Percentiles rank a stretch among this genome's conserved stretches.
Conservation (phyloP, 92 coral and sea anemone genomes). For the Plumapathes pennacea region DNA sequence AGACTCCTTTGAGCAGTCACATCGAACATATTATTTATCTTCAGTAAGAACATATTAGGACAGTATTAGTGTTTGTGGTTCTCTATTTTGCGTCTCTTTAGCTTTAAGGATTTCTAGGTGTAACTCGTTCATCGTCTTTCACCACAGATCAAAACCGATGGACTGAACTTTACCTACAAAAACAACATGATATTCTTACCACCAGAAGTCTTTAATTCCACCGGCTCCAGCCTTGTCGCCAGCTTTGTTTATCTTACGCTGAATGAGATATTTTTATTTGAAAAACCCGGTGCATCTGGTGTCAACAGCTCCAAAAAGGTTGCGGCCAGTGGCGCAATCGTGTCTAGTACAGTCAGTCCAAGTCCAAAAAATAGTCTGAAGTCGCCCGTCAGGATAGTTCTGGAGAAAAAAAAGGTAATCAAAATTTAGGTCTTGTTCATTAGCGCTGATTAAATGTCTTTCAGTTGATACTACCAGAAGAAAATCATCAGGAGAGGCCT, state of each 20-base stretch:
- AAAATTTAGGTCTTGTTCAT: neutral
- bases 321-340: constrained; percentile 36
- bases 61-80: too few species aligned
- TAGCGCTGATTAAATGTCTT: neutral
- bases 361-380: constrained; percentile 19
- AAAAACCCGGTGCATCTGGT: neutral
- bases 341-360: constrained; percentile 64
- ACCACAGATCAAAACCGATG: constrained; percentile 20
- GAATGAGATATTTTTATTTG: constrained; percentile 25
- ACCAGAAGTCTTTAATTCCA: constrained; percentile 24
- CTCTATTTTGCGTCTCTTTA: too few species aligned
- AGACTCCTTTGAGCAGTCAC: too few species aligned
- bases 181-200: constrained; percentile 41
- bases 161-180: constrained; percentile 11
- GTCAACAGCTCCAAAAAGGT: constrained; percentile 7
- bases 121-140: neutral
- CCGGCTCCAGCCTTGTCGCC: too few species aligned
- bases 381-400: constrained; percentile 49
- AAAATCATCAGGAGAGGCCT: too few species aligned
- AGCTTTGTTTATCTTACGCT: constrained; percentile 44
- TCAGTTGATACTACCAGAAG: too few species aligned
- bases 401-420: constrained; percentile 50
- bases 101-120: too few species aligned
- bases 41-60: too few species aligned
- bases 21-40: too few species aligned